Evolutionary conservation across 2,113 vertebrate genomes (phyloP).

Genomic region (Pycnonotus jocosus): DNA sequence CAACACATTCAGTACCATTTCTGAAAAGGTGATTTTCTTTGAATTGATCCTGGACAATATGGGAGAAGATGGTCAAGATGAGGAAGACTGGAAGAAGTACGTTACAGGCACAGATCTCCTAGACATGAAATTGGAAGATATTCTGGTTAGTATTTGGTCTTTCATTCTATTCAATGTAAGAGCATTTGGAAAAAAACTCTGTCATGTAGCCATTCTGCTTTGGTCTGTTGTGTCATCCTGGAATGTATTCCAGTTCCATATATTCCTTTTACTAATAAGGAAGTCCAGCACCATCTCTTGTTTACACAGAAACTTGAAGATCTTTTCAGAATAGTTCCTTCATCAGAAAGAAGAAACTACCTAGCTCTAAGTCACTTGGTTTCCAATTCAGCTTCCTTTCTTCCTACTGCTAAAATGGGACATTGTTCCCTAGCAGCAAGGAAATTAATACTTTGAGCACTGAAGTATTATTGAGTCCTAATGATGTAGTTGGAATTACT

Average conservation of each 20-base stretch:
- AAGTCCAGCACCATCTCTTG: neutral
- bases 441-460: neutral
- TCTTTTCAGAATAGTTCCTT: neutral
- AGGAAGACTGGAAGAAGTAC: slow-evolving; percentile 92
- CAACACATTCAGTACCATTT: slow-evolving; percentile 92
- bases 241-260: neutral
- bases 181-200: neutral
- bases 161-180: neutral
- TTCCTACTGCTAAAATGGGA: neutral
- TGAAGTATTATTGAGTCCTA: neutral
- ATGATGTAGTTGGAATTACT: neutral
- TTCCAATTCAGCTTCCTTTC: neutral
- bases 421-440: neutral
- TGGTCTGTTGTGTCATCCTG: neutral
- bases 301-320: neutral
- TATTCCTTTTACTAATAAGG: neutral
- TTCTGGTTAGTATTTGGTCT: slow-evolving; percentile 80
- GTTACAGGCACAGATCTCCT: slow-evolving; percentile 88
- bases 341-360: neutral
- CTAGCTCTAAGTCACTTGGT: neutral
- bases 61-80: slow-evolving; percentile 74
- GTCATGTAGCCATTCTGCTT: neutral
- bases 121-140: slow-evolving; percentile 96
- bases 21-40: slow-evolving; percentile 98
- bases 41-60: slow-evolving; percentile 97